These are phyloP conservation scores for Notiomystis cincta DNA, from an alignment of 2,113 vertebrate genomes.

Conservation along the genomic window DNA sequence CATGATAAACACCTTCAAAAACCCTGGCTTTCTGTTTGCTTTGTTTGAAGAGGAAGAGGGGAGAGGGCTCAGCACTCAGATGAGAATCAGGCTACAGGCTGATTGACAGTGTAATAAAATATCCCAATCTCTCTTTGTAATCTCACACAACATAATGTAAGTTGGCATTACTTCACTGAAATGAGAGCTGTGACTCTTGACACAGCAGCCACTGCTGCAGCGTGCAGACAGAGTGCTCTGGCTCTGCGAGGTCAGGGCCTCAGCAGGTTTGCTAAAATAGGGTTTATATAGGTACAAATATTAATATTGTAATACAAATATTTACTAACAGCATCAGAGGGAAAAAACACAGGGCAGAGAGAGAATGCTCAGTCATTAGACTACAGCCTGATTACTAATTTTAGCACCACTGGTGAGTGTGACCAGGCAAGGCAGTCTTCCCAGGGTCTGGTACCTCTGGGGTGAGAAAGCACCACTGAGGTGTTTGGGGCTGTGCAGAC, in stretches of 20 bases:
- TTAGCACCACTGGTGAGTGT: fast-evolving
- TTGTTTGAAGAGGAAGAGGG: not conserved
- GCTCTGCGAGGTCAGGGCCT: not conserved
- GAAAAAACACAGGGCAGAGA: not conserved
- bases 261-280: not conserved
- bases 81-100: not conserved
- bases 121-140: slow-evolving; percentile 43
- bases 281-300: not conserved
- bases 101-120: slow-evolving; percentile 61
- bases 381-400: not conserved
- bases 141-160: slow-evolving; percentile 29
- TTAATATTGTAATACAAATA: not conserved
- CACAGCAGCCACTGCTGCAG: not conserved
- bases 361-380: not conserved
- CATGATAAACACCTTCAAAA: slow-evolving; percentile 22
- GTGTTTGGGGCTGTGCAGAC: not conserved
- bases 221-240: not conserved
- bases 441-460: not conserved
- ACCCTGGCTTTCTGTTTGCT: not conserved
- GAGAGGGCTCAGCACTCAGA: not conserved
- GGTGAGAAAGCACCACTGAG: not conserved
- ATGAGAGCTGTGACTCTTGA: slow-evolving; percentile 5
- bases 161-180: not conserved
- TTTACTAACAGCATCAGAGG: not conserved
- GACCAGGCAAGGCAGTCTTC: not conserved